Percentiles rank a stretch among this genome's conserved stretches.
These are phyloP conservation scores for Sarcophaga rosellei DNA, from an alignment of 2,888 invertebrate genomes.

Conservation along the genomic window DNA sequence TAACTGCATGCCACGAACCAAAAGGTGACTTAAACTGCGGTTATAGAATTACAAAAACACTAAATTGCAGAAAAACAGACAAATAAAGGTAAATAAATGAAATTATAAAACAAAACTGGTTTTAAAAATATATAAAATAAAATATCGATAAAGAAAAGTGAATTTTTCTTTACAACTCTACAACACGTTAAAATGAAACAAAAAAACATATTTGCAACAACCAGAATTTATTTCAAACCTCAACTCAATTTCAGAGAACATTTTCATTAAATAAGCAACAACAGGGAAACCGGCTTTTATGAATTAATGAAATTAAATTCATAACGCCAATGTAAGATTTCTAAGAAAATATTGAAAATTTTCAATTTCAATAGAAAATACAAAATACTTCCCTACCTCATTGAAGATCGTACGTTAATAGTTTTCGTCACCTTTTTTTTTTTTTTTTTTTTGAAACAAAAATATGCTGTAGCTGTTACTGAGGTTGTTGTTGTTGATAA, in stretches of 20 bases:
- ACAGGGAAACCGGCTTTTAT: constrained; percentile 20
- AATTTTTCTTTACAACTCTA: constrained; percentile 27
- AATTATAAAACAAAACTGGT: constrained; percentile 46
- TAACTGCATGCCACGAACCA: constrained; percentile 40
- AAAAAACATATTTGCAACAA: constrained; percentile 7
- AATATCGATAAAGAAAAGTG: constrained; percentile 55
- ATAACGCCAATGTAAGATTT: not conserved
- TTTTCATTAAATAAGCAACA: not conserved
- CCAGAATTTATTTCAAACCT: not conserved
- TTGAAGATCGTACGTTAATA: too few relatives aligned
- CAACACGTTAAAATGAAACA: not conserved
- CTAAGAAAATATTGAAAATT: not conserved
- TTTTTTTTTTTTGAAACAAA: too few relatives aligned
- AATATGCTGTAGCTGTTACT: not conserved
- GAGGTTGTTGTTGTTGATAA: not conserved
- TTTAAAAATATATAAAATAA: constrained; percentile 26
- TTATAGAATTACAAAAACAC: constrained; percentile 42
- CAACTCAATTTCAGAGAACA: constrained; percentile 13
- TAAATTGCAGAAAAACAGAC: constrained; percentile 37
- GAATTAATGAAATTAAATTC: not conserved
- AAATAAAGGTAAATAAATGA: not conserved
- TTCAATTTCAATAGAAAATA: too few relatives aligned
- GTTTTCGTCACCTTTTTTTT: not conserved
- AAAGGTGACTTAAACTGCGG: constrained; percentile 36
- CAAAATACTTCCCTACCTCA: too few relatives aligned